Conservation (phyloP, 2,888 invertebrate species). For the Platycheirus albimanus region DNA sequence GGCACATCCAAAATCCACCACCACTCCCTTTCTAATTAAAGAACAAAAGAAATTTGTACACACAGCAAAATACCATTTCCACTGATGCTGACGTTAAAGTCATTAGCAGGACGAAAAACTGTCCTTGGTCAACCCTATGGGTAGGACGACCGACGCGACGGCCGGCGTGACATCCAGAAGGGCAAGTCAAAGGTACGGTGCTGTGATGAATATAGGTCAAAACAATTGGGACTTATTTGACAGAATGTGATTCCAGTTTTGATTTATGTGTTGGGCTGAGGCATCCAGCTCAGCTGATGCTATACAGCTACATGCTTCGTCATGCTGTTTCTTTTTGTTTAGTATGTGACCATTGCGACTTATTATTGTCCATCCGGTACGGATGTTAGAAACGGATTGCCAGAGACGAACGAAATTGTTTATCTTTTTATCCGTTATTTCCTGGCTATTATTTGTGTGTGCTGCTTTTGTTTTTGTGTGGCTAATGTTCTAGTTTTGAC, state of each 20-base stretch:
- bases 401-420: slow-evolving; percentile 54
- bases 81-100: slow-evolving; percentile 59
- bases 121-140: slow-evolving; percentile 42
- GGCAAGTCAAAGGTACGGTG: slow-evolving; percentile 11
- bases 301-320: slow-evolving; percentile 21
- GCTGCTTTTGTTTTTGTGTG: slow-evolving; percentile 28
- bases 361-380: slow-evolving; percentile 39
- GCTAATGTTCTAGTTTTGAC: slow-evolving; percentile 43
- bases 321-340: slow-evolving; percentile 34
- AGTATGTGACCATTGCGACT: slow-evolving; percentile 22
- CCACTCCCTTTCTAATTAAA: slow-evolving; percentile 62
- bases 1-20: slow-evolving; percentile 63
- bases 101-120: slow-evolving; percentile 47
- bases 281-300: slow-evolving; percentile 67
- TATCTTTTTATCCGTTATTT: slow-evolving; percentile 49
- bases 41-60: slow-evolving; percentile 41
- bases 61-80: slow-evolving; percentile 48
- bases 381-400: slow-evolving; percentile 55
- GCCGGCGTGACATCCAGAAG: not conserved
- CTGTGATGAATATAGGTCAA: slow-evolving; percentile 58
- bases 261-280: slow-evolving; percentile 61
- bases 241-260: slow-evolving; percentile 71
- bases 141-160: not conserved
- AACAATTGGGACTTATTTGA: slow-evolving; percentile 73
- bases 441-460: slow-evolving; percentile 29